phyloP scores from a whole-genome alignment of 2,797 vertebrate species.

The Salmo trutta region DNA sequence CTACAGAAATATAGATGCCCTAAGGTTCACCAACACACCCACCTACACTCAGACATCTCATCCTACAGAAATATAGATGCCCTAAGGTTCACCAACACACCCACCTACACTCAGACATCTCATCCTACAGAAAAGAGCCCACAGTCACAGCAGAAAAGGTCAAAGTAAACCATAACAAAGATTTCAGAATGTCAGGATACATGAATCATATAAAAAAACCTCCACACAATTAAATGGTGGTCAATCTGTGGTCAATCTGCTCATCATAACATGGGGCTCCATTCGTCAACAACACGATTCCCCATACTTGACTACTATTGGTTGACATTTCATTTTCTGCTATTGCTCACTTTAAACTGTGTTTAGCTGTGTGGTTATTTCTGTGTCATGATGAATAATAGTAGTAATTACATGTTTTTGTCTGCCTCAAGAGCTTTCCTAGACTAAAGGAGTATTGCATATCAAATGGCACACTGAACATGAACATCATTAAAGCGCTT shows the following conservation, averaged over 20 bases:
- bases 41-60: background rate
- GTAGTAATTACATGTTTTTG: slow-evolving; percentile 56
- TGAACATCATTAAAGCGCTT: slow-evolving; percentile 60
- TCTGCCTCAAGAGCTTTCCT: slow-evolving; percentile 43
- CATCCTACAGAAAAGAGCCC: slow-evolving; percentile 23
- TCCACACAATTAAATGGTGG: background rate
- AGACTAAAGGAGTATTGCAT: slow-evolving; percentile 22
- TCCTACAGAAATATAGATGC: slow-evolving; percentile 30
- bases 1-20: slow-evolving; percentile 33
- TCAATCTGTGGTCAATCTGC: background rate
- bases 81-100: slow-evolving; percentile 35
- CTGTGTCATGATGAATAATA: slow-evolving; percentile 46
- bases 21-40: slow-evolving; percentile 32
- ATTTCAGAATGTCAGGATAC: background rate
- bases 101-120: background rate
- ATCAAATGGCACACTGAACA: slow-evolving; percentile 48
- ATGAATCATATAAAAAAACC: background rate
- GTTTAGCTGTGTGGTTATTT: slow-evolving; percentile 41
- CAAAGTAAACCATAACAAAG: background rate
- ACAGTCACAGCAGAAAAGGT: background rate
- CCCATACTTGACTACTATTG: background rate
- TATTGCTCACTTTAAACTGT: slow-evolving; percentile 29
- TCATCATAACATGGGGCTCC: background rate
- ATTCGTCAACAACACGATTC: background rate
- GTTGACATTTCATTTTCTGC: slow-evolving; percentile 1